A percentile compares a stretch with the other conserved stretches of the same genome.
These are phyloP conservation scores for Micrastur ruficollis DNA, from an alignment of 2,797 vertebrate genomes.

Conservation along the genomic window DNA sequence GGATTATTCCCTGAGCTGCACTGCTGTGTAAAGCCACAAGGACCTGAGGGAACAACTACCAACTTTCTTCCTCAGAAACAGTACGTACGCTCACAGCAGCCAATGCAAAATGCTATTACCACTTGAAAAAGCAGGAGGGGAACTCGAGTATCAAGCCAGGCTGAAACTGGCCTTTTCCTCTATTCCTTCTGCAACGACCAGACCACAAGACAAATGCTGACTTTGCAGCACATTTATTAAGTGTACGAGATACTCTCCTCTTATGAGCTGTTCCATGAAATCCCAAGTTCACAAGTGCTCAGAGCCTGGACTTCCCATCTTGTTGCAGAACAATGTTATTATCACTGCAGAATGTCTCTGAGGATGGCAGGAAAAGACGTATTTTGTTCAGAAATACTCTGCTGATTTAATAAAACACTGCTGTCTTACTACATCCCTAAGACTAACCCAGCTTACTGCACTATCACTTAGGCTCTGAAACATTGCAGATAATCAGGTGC, in stretches of 20 bases:
- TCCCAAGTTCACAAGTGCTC: background rate
- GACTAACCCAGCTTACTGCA: background rate
- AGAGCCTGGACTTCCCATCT: background rate
- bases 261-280: background rate
- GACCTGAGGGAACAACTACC: background rate
- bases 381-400: background rate
- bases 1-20: background rate
- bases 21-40: background rate
- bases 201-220: background rate
- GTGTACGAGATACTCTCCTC: background rate
- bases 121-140: background rate
- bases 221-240: background rate
- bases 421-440: background rate
- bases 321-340: background rate
- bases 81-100: fast-evolving
- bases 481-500: background rate
- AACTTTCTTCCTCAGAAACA: background rate
- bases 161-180: background rate
- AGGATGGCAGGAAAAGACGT: background rate
- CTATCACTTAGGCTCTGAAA: background rate
- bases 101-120: background rate
- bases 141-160: background rate
- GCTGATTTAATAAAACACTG: background rate
- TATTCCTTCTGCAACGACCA: background rate
- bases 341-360: background rate